phyloP scores from a whole-genome alignment of 2,113 vertebrate genomes.

The Rhea americana region DNA sequence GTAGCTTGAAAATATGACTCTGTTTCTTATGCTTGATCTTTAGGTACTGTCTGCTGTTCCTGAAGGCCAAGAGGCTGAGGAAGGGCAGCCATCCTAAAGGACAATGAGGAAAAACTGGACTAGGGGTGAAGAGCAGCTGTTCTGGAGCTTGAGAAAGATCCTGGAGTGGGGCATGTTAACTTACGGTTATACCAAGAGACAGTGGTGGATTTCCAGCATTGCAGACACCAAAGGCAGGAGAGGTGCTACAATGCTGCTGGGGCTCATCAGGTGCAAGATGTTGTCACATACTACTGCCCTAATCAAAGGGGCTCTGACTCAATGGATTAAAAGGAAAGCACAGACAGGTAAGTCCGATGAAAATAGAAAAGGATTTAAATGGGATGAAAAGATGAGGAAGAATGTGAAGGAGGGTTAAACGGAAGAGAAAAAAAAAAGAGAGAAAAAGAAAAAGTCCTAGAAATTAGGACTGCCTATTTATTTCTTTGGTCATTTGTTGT shows the following conservation, averaged over 20 bases:
- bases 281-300: not conserved
- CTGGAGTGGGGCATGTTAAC: not conserved
- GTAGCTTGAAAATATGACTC: too few species aligned
- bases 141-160: not conserved
- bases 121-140: not conserved
- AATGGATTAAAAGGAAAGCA: not conserved
- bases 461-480: not conserved
- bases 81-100: rapidly evolving
- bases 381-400: rapidly evolving
- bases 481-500: not conserved
- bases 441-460: not conserved
- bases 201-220: not conserved
- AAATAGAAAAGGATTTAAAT: not conserved
- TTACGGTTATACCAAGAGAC: rapidly evolving
- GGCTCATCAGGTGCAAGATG: not conserved
- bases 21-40: not conserved
- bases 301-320: not conserved
- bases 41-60: not conserved
- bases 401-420: not conserved
- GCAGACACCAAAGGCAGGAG: not conserved
- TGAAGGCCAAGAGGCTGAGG: not conserved
- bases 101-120: not conserved
- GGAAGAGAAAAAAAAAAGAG: not conserved
- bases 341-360: not conserved
- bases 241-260: not conserved